phyloP scores from a whole-genome alignment of 2,888 invertebrate genomes.

The Crossocerus cetratus region DNA sequence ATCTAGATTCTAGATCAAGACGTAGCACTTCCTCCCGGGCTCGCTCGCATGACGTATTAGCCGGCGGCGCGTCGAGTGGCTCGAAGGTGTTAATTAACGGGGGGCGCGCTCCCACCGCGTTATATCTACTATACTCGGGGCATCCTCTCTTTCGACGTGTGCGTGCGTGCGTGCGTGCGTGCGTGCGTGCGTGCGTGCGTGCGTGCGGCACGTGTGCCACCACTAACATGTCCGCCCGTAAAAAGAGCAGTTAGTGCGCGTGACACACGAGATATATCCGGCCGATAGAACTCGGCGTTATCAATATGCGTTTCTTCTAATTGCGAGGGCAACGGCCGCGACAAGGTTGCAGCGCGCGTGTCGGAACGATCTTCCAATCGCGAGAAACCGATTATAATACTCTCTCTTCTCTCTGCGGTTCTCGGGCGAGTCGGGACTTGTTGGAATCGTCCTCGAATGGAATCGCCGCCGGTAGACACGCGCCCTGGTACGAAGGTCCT shows the following conservation, averaged over 20 bases:
- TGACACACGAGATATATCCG: constrained; percentile 47
- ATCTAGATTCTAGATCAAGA: constrained; percentile 1
- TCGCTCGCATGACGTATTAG: not conserved
- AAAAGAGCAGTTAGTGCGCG: constrained; percentile 37
- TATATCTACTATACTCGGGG: no score
- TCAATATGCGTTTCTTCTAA: constrained; percentile 36
- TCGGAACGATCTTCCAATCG: no score
- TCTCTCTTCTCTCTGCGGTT: no score
- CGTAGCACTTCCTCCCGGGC: not conserved
- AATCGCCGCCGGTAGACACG: no score
- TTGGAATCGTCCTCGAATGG: no score
- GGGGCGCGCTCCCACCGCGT: no score
- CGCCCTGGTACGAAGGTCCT: not conserved
- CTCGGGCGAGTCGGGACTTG: no score
- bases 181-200: no score
- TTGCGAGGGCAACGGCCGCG: constrained; percentile 17
- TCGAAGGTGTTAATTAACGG: not conserved
- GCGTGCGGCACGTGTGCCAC: no score
- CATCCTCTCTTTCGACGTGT: no score
- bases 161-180: no score
- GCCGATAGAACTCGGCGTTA: constrained; percentile 45
- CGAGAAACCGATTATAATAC: no score
- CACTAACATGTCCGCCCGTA: constrained; percentile 37
- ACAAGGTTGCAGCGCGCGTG: constrained; percentile 32
- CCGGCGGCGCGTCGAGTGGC: not conserved